Evolutionary conservation across 2,113 vertebrate genomes (phyloP).

Genomic region (Oryzias melastigma): DNA sequence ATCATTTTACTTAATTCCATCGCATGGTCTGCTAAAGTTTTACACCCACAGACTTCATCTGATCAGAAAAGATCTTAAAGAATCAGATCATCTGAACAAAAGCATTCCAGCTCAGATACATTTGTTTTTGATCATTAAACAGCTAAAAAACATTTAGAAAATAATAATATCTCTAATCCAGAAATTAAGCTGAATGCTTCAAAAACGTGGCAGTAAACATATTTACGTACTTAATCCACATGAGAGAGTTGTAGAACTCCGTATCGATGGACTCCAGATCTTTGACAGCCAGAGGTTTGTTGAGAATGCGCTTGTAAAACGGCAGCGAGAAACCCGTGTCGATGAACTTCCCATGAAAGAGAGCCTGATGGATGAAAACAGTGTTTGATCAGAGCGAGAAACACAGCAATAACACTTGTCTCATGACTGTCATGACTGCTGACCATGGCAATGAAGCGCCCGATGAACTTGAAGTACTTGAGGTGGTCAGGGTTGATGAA

Average conservation of each 20-base stretch:
- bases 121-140: too few relatives aligned
- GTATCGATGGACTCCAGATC: slow-evolving; percentile 97
- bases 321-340: slow-evolving; percentile 98
- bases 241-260: slow-evolving; percentile 99
- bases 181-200: neutral
- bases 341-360: slow-evolving; percentile 98
- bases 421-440: slow-evolving; percentile 17
- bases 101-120: too few relatives aligned
- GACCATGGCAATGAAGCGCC: slow-evolving; percentile 98
- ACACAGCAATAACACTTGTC: neutral
- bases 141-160: too few relatives aligned
- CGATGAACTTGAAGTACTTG: slow-evolving; percentile 97
- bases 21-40: too few relatives aligned
- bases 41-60: too few relatives aligned
- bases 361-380: slow-evolving; percentile 77
- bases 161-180: too few relatives aligned
- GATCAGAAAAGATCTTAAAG: too few relatives aligned
- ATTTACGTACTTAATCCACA: slow-evolving; percentile 95
- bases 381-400: neutral
- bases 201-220: neutral
- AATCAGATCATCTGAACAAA: too few relatives aligned
- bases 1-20: too few relatives aligned
- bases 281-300: slow-evolving; percentile 91
- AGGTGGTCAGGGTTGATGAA: slow-evolving; percentile 98
- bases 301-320: slow-evolving; percentile 97